Percentiles rank a stretch among this genome's conserved stretches.
Evolutionary conservation across 2,888 invertebrate genomes (phyloP).

Genomic region (Xylota segnis): DNA sequence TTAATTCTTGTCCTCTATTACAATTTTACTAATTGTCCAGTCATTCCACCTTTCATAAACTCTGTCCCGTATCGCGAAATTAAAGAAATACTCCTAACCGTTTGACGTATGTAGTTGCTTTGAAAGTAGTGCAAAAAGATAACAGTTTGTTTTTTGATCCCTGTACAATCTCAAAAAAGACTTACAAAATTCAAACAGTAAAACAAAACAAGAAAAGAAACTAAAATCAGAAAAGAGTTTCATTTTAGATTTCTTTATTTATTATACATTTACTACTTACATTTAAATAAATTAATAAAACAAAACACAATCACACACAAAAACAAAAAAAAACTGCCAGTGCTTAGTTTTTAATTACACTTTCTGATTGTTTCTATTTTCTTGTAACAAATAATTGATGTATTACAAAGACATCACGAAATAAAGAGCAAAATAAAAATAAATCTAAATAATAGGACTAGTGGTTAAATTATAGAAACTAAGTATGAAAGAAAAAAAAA

Average conservation of each 20-base stretch:
- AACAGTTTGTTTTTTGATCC: background rate
- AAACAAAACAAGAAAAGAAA: background rate
- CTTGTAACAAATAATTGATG: background rate
- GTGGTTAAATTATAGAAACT: constrained; percentile 31
- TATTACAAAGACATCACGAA: background rate
- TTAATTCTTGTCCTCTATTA: no score
- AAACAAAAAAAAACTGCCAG: constrained; percentile 41
- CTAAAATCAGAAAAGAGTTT: background rate
- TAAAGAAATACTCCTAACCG: no score
- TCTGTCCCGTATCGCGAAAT: no score
- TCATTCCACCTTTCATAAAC: no score
- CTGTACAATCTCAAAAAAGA: constrained; percentile 22
- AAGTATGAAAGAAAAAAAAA: constrained; percentile 24
- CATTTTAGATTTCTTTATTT: background rate
- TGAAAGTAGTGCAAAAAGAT: background rate
- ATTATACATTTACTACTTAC: background rate
- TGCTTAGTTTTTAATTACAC: constrained; percentile 28
- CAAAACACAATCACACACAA: background rate
- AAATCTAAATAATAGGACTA: constrained; percentile 29
- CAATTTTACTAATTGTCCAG: no score
- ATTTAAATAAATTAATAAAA: background rate
- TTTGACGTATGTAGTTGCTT: background rate
- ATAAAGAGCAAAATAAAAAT: background rate
- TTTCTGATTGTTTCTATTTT: constrained; percentile 4
- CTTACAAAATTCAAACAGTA: background rate